Conservation (phyloP, 2,797 vertebrate species). For the Crenichthys baileyi region DNA sequence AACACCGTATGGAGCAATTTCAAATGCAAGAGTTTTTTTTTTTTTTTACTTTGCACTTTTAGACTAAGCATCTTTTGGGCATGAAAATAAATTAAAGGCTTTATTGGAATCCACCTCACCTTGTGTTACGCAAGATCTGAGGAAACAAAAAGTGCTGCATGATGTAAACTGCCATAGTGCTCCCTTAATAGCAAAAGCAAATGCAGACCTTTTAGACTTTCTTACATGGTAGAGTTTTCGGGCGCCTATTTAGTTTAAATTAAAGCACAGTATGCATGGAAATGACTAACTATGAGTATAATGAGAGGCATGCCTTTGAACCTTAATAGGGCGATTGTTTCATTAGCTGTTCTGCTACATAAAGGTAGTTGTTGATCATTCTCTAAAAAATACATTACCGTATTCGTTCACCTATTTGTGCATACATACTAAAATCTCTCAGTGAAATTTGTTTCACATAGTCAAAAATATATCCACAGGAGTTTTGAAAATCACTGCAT, state of each 20-base stretch:
- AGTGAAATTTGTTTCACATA: slow-evolving; percentile 36
- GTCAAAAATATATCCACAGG: slow-evolving; percentile 36
- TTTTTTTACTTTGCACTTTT: slow-evolving; percentile 6
- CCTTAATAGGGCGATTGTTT: slow-evolving; percentile 54
- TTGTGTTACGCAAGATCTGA: slow-evolving; percentile 48
- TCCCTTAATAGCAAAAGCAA: slow-evolving; percentile 52
- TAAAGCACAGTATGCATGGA: slow-evolving; percentile 22
- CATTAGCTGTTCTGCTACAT: slow-evolving; percentile 52
- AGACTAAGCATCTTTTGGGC: slow-evolving; percentile 16
- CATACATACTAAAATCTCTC: slow-evolving; percentile 3
- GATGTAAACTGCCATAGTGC: slow-evolving; percentile 60
- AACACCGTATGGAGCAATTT: slow-evolving; percentile 34
- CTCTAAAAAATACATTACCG: not conserved
- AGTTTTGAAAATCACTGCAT: slow-evolving; percentile 48
- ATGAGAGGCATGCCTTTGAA: slow-evolving; percentile 54
- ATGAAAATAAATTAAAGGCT: slow-evolving; percentile 27
- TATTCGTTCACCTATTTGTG: slow-evolving; percentile 2
- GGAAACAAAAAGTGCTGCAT: slow-evolving; percentile 59
- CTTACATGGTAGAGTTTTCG: slow-evolving; percentile 54
- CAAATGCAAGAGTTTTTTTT: slow-evolving; percentile 25
- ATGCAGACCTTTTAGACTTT: slow-evolving; percentile 62
- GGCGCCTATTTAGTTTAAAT: slow-evolving; percentile 66
- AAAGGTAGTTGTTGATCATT: slow-evolving; percentile 13
- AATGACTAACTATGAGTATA: slow-evolving; percentile 59
- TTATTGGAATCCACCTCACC: slow-evolving; percentile 49